phyloP scores from a whole-genome alignment of 2,797 vertebrate species.

The Oreochromis grahami region DNA sequence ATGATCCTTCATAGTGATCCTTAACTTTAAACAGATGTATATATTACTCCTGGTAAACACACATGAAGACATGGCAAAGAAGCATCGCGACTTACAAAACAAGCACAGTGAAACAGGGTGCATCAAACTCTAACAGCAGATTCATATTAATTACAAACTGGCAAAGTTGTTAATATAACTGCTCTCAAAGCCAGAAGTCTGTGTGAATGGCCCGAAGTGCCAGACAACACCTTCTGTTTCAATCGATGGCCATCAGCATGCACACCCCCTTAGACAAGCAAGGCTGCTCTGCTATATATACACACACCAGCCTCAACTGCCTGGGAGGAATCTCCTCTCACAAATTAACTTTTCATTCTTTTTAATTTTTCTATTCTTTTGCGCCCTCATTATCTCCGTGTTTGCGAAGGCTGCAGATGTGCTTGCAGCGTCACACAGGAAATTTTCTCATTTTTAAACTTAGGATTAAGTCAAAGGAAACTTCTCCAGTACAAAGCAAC shows the following conservation, averaged over 20 bases:
- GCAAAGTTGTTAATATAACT: constrained; percentile 77
- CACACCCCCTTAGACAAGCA: constrained; percentile 47
- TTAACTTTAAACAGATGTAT: neutral
- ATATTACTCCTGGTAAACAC: neutral
- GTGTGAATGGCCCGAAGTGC: constrained; percentile 75
- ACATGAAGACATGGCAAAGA: neutral
- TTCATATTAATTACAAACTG: constrained; percentile 77
- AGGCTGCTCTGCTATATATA: constrained; percentile 56
- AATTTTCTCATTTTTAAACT: constrained; percentile 63
- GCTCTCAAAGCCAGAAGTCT: constrained; percentile 70
- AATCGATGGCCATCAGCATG: constrained; percentile 70
- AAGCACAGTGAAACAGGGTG: constrained; percentile 24
- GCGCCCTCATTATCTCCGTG: constrained; percentile 60
- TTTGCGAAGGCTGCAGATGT: constrained; percentile 48
- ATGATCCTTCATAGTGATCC: neutral
- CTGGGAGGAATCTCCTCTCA: constrained; percentile 53
- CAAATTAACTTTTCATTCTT: constrained; percentile 53
- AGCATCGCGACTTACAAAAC: neutral
- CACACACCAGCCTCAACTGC: constrained; percentile 44
- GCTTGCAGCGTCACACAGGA: constrained; percentile 55
- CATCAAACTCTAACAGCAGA: constrained; percentile 57
- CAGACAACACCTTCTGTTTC: constrained; percentile 83
- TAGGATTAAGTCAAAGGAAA: constrained; percentile 40
- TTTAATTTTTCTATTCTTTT: constrained; percentile 34
- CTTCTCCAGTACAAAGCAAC: constrained; percentile 17